Base-by-base conservation (phyloP, 1,140 invertebrate species). In the Cotesia typhae region DNA sequence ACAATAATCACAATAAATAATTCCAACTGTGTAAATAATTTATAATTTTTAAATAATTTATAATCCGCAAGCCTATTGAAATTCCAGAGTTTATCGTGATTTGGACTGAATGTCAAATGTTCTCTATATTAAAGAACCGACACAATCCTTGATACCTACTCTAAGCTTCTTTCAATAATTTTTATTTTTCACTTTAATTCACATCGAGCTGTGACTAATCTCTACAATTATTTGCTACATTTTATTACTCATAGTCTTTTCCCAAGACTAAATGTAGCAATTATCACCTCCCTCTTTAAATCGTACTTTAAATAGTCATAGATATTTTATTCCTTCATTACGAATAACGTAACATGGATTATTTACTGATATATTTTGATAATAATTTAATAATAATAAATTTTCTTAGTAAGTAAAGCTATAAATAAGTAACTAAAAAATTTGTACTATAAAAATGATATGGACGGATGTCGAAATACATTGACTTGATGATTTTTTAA, bases 61-160 rank as follows among this genome's bases (percentile, higher is more conserved):
- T 41, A 69, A 69, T 69, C 57, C 57, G 35, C 57, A 59, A 37
- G 57, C 57, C 57, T 12, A 37, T 14, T 59, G 57, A 10, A n/a
- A 38, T 35, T 59, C 14, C 12, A 41, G 14, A n/a, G 20, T 61
- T 35, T 47, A 70, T 59, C 68, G 36, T 51, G n/a, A 61, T 70
- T 51, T 47, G 7, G 70, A 71, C 70, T 71, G 37, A 28, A 71
- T 64, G 70, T 71, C 70, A 55, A 38, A 3, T 65, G 70, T 53
- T 71, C 70, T 71, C 70, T 35, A n/a, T 65, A 20, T 4, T 53
- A 52, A 28, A 71, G 70, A 71, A 71, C 70, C 61, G 70, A 71
- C 70, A 64, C 61, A 71, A 63, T 71, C 68, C 37, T 37, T 47
- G 20, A 52, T 55, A 65, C 10, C 20, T 55, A 52, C 53, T 38